These are phyloP conservation scores for Eonycteris spelaea DNA, from an alignment of 2,113 vertebrate species.

Conservation along the genomic window DNA sequence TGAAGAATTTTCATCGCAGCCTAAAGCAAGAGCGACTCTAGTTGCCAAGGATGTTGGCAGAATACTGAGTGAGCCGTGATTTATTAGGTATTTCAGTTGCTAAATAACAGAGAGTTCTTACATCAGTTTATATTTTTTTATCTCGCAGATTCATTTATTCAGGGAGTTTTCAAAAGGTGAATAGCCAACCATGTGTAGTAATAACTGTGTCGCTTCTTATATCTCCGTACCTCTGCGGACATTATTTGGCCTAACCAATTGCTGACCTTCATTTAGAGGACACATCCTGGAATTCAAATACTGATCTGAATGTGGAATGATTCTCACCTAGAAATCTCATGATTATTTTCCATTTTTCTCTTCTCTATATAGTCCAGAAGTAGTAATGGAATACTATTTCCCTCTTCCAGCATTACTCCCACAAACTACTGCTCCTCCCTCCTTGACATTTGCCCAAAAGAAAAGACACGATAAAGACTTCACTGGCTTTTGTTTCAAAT, in stretches of 20 bases:
- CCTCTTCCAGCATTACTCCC: neutral
- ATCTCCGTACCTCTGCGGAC: neutral
- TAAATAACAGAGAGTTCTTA: conserved; percentile 57
- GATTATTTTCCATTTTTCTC: neutral
- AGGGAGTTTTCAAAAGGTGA: conserved; percentile 19
- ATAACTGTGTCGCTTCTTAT: neutral
- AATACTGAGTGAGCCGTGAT: conserved; percentile 35
- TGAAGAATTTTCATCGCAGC: conserved; percentile 38
- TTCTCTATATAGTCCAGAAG: neutral
- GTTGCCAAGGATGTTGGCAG: neutral
- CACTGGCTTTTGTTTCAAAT: neutral
- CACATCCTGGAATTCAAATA: neutral
- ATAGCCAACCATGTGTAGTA: neutral
- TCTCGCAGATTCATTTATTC: conserved; percentile 46
- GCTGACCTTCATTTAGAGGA: neutral
- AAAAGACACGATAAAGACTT: neutral
- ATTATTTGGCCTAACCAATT: neutral
- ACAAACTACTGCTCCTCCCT: neutral
- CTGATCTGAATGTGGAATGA: neutral
- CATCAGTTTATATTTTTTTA: conserved; percentile 36
- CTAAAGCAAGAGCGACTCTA: neutral
- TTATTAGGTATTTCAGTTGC: conserved; percentile 46
- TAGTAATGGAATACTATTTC: neutral
- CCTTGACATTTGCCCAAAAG: neutral
- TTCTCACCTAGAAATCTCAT: neutral